Evolutionary conservation across 2,888 invertebrate genomes (phyloP).

Genomic region (Spodoptera exigua): DNA sequence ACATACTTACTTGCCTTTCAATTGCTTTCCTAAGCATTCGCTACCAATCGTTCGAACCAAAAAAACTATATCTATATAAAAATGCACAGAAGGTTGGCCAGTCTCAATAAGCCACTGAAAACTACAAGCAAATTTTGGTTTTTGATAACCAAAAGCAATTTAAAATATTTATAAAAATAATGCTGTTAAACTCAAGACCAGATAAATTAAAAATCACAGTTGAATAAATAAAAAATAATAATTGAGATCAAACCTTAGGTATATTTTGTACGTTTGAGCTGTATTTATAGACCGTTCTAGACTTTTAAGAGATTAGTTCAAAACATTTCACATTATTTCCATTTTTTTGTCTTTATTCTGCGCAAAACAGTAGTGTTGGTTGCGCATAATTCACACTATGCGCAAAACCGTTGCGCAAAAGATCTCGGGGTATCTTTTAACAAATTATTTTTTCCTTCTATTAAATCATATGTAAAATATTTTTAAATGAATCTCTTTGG

Average conservation of each 20-base stretch:
- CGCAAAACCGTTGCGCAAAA: too few relatives aligned
- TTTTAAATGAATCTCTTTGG: conserved; percentile 1
- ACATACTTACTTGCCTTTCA: too few relatives aligned
- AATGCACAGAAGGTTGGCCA: neutral
- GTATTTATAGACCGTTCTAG: conserved; percentile 1
- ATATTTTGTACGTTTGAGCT: conserved; percentile 22
- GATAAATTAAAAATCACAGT: conserved; percentile 48
- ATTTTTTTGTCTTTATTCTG: too few relatives aligned
- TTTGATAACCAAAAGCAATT: neutral
- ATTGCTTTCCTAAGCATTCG: too few relatives aligned
- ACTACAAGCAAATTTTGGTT: neutral
- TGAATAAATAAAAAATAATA: conserved; percentile 37
- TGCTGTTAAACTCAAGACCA: conserved; percentile 37
- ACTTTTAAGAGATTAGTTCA: neutral
- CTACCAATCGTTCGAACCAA: too few relatives aligned
- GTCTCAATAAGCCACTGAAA: neutral
- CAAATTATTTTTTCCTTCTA: too few relatives aligned
- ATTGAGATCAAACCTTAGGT: conserved; percentile 45
- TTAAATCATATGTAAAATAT: conserved; percentile 15
- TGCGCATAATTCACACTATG: too few relatives aligned
- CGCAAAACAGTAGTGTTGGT: too few relatives aligned
- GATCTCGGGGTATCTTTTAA: too few relatives aligned
- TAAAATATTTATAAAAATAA: conserved; percentile 16
- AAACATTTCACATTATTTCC: conserved; percentile 12
- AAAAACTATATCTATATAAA: neutral